Evolutionary conservation across 2,888 invertebrate species (phyloP).

Genomic region (Siphlonurus alternatus): DNA sequence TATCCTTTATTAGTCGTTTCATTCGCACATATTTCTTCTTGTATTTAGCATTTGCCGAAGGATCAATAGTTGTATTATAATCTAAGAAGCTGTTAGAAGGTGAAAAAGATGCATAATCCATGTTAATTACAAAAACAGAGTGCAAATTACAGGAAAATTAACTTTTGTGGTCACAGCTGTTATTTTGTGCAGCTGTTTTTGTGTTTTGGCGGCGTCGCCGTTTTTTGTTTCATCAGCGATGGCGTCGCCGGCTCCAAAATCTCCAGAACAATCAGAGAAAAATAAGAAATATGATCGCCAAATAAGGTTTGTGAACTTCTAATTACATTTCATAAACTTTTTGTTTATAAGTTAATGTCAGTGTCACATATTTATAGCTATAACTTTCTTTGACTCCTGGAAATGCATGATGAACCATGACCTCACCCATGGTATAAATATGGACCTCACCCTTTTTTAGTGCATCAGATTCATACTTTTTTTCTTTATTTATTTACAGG

Average conservation of each 20-base stretch:
- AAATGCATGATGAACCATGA: neutral
- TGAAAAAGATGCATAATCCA: neutral
- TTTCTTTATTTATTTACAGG: slow-evolving; percentile 28
- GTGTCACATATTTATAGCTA: no score
- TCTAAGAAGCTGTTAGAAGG: neutral
- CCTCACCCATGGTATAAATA: no score
- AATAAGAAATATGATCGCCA: slow-evolving; percentile 67
- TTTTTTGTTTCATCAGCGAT: slow-evolving; percentile 21
- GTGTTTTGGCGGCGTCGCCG: neutral
- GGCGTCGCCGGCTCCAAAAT: slow-evolving; percentile 53
- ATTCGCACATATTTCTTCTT: slow-evolving; percentile 23
- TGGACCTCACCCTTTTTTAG: neutral
- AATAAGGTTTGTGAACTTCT: slow-evolving; percentile 32
- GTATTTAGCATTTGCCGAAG: slow-evolving; percentile 18
- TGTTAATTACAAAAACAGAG: neutral
- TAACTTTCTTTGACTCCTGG: no score
- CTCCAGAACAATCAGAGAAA: slow-evolving; percentile 57
- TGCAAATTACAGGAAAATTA: neutral
- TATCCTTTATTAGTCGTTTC: slow-evolving; percentile 23
- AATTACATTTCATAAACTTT: neutral
- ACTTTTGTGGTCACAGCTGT: neutral
- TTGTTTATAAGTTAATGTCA: neutral
- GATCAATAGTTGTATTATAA: neutral
- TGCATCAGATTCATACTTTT: neutral
- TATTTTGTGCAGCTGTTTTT: no score